phyloP scores from a whole-genome alignment of 2,113 vertebrate genomes.

The Speoplatyrhinus poulsoni region DNA sequence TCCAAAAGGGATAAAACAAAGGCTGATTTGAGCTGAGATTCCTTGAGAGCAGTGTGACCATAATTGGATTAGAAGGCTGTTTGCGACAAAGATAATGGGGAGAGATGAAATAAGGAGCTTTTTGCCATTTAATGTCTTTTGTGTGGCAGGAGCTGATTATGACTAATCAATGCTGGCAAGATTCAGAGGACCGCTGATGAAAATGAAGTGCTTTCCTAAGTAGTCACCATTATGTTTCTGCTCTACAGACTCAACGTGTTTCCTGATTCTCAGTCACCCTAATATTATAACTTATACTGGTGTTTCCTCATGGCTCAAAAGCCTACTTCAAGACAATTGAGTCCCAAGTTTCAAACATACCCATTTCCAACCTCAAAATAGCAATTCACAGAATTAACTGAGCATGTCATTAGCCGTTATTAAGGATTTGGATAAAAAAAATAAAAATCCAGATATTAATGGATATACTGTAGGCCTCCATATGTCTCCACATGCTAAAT shows the following conservation, averaged over 20 bases:
- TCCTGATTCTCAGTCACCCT: slow-evolving; percentile 15
- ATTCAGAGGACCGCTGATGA: slow-evolving; percentile 39
- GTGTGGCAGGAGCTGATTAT: slow-evolving; percentile 64
- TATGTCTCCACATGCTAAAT: slow-evolving; percentile 12
- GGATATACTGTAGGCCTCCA: background rate
- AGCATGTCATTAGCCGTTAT: background rate
- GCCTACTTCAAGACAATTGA: background rate
- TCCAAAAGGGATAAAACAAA: slow-evolving; percentile 38
- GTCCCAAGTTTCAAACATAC: background rate
- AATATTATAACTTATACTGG: background rate
- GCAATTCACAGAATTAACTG: background rate
- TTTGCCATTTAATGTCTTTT: slow-evolving; percentile 60
- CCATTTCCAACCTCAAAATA: background rate
- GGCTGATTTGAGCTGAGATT: slow-evolving; percentile 53
- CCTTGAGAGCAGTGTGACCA: slow-evolving; percentile 42
- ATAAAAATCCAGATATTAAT: background rate
- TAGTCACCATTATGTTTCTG: slow-evolving; percentile 20
- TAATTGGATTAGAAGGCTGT: slow-evolving; percentile 66
- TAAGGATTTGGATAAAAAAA: background rate
- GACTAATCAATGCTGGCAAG: slow-evolving; percentile 57
- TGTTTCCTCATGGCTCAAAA: background rate
- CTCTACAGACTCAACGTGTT: slow-evolving; percentile 12
- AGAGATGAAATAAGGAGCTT: slow-evolving; percentile 46
- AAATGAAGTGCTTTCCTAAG: slow-evolving; percentile 41
- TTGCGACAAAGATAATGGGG: slow-evolving; percentile 48